Base-by-base conservation (phyloP, 2,797 vertebrate genomes). In the Liasis olivaceus region DNA sequence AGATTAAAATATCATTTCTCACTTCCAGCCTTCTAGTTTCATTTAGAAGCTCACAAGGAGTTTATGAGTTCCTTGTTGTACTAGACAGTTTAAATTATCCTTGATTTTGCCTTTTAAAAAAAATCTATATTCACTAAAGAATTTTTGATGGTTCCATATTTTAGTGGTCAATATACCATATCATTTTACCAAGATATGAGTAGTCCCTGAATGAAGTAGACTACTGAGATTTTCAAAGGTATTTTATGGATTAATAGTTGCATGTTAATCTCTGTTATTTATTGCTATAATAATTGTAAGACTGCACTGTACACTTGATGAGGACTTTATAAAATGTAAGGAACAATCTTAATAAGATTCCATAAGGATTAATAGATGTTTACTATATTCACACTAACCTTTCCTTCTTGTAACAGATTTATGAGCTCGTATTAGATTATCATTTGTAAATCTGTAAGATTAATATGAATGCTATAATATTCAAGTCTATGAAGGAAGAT, bases 321-420 rank as follows among this genome's bases (percentile, higher is more conserved):
- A 28, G 6, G 13, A 85, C 9, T 63, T 28, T 54, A 7, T 59
- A 92, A 89, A 95, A 91, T 22, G 12, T 63, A 86, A 63, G 54
- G 62, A 51, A 28, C 89, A 17, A 8, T 91, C 90, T 85, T 91
- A 77, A 94, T 64, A 90, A 1, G n/a, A 15, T 90, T 93, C 81
- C 81, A 58, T 42, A 22, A 63, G 72, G 62, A 89, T 93, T 91
- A 93, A 54, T 90, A 90, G 64, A 28, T 90, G 20, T 91, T 94
- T 92, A 42, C 56, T 47, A 26, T 4, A 88, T 17, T 0, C 88
- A 88, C 17, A 66, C 13, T 59, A 94, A 92, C 62, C 3, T 89
- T 92, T 88, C 64, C 86, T 91, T 93, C 85, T 42, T 54, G 0
- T 6, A 28, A 20, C 11, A 90, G 14, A 58, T 94, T 93, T 90